A percentile compares a stretch with the other conserved stretches of the same genome.
phyloP scores from a whole-genome alignment of 2,888 invertebrate species.

The Omphaloscelis lunosa region DNA sequence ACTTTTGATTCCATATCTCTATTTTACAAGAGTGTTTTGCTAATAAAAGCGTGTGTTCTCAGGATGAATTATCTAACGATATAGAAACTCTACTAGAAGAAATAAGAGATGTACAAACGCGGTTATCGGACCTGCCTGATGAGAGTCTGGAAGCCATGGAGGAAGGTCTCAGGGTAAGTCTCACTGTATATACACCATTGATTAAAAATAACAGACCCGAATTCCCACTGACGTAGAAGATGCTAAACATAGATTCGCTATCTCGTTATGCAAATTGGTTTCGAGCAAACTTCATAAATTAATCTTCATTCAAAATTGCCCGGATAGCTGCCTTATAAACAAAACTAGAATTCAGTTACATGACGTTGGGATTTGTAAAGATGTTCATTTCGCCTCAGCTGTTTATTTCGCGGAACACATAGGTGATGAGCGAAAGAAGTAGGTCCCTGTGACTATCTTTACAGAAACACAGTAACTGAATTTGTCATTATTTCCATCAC shows the following conservation, averaged over 20 bases:
- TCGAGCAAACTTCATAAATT: conserved; percentile 33
- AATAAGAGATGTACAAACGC: conserved; percentile 92
- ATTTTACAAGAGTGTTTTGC: conserved; percentile 75
- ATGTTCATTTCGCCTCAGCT: conserved; percentile 31
- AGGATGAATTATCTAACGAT: conserved; percentile 92
- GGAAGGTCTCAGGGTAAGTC: conserved; percentile 93
- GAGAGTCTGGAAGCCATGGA: conserved; percentile 94
- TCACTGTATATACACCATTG: conserved; percentile 70
- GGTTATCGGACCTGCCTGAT: conserved; percentile 92
- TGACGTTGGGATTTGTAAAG: conserved; percentile 7
- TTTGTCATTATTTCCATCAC: conserved; percentile 7
- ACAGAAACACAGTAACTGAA: neutral
- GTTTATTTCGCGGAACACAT: conserved; percentile 6
- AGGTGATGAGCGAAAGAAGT: conserved; percentile 22
- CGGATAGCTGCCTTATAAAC: conserved; percentile 74
- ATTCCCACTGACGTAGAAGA: conserved; percentile 64
- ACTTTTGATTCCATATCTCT: conserved; percentile 68
- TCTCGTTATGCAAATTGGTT: conserved; percentile 58
- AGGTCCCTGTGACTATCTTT: conserved; percentile 15
- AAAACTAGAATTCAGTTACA: conserved; percentile 81
- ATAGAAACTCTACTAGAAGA: conserved; percentile 93
- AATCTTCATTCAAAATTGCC: conserved; percentile 54
- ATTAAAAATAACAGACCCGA: conserved; percentile 69
- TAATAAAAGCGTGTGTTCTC: conserved; percentile 88
- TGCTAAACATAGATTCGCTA: conserved; percentile 71